Percentiles rank a stretch among this genome's conserved stretches.
These are phyloP conservation scores for Sphaerophoria rueppellii DNA, from an alignment of 2,888 invertebrate genomes.

Conservation along the genomic window DNA sequence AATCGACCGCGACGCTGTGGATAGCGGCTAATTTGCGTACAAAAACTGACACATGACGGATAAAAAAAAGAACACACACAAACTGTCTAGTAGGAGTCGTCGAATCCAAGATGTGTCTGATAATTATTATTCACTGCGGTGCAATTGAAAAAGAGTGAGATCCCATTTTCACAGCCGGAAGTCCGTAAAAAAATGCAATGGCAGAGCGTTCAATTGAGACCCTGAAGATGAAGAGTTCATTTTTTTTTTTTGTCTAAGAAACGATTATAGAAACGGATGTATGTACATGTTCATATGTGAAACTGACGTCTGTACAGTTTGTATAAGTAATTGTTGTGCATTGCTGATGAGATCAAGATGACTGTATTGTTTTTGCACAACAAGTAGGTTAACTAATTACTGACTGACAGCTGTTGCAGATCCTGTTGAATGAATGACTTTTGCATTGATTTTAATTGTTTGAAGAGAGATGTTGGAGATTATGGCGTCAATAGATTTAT, in stretches of 20 bases:
- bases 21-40: constrained; percentile 8
- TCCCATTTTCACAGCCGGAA: constrained; percentile 55
- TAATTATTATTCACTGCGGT: not conserved
- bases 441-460: constrained; percentile 14
- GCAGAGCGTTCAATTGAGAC: constrained; percentile 32
- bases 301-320: constrained; percentile 37
- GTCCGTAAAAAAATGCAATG: constrained; percentile 24
- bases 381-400: constrained; percentile 53
- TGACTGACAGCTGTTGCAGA: constrained; percentile 54
- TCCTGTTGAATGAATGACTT: constrained; percentile 58
- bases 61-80: not conserved
- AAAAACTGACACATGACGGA: constrained; percentile 53
- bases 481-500: too few relatives aligned
- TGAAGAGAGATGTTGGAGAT: not conserved
- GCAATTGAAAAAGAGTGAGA: constrained; percentile 31
- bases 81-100: constrained; percentile 34
- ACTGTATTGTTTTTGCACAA: constrained; percentile 22
- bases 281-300: not conserved
- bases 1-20: not conserved
- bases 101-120: constrained; percentile 49
- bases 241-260: constrained; percentile 7
- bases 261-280: constrained; percentile 65
- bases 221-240: constrained; percentile 42
- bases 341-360: constrained; percentile 18
- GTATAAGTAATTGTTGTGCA: not conserved